A percentile compares a stretch with the other conserved stretches of the same genome.
Conservation (phyloP, 2,888 invertebrate species). For the Blastobasis adustella region DNA sequence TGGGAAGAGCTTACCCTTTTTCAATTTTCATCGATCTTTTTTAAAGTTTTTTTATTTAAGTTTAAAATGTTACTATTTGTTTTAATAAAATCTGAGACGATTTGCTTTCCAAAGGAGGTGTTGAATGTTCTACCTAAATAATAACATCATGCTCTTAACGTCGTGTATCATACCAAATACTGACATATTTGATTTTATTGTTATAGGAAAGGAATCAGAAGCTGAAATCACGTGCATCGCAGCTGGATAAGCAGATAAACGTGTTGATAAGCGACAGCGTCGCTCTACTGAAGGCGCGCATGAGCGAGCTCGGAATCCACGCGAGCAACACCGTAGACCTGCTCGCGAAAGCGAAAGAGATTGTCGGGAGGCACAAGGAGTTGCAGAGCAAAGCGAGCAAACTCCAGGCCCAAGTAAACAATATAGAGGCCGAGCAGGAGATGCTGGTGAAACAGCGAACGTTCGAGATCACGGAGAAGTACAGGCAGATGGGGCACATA, state of each 20-base stretch:
- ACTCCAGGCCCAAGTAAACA: conserved; percentile 85
- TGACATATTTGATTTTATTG: not conserved
- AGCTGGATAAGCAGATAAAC: conserved; percentile 94
- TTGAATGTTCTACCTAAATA: too few species aligned
- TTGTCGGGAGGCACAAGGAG: conserved; percentile 94
- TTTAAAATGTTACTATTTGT: too few species aligned
- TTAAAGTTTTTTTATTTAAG: too few species aligned
- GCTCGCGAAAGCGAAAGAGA: conserved; percentile 91
- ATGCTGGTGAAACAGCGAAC: conserved; percentile 82
- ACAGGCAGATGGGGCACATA: conserved; percentile 71
- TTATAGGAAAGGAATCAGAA: conserved; percentile 84
- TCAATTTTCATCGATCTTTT: too few species aligned
- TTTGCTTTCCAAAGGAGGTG: too few species aligned
- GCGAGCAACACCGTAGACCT: conserved; percentile 90
- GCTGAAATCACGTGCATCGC: conserved; percentile 88
- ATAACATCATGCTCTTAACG: too few species aligned
- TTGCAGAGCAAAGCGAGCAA: conserved; percentile 91
- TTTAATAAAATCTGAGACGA: too few species aligned
- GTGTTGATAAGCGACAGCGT: conserved; percentile 95
- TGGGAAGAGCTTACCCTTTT: too few species aligned
- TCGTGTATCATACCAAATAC: not conserved
- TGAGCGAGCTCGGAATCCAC: conserved; percentile 94
- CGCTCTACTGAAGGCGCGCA: conserved; percentile 88
- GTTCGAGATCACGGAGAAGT: conserved; percentile 84
- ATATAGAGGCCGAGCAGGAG: conserved; percentile 85